phyloP scores from a whole-genome alignment of 1,140 invertebrate species.

The Physella acuta region DNA sequence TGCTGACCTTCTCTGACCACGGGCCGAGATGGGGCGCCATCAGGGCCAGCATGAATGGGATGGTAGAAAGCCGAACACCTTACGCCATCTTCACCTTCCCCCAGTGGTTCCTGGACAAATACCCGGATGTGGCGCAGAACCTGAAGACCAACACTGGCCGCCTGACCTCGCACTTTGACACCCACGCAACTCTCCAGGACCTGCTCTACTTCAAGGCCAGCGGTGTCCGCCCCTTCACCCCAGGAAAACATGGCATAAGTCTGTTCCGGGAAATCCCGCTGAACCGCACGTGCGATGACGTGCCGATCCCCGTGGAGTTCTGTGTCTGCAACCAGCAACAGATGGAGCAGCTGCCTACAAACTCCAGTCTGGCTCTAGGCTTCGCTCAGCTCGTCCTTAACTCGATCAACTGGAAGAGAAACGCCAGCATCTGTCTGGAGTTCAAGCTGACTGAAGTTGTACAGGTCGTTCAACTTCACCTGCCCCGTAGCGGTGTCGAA shows the following conservation, averaged over 20 bases:
- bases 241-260: background rate
- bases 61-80: conserved; percentile 2
- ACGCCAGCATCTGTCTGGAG: background rate
- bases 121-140: background rate
- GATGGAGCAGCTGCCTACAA: background rate
- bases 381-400: background rate
- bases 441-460: background rate
- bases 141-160: background rate
- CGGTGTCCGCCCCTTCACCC: background rate
- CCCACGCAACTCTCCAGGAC: conserved; percentile 4
- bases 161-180: conserved; percentile 3
- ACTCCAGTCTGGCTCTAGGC: background rate
- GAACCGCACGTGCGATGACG: background rate
- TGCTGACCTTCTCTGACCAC: conserved; percentile 88
- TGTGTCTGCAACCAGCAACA: too few relatives aligned
- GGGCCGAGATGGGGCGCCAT: conserved; percentile 82
- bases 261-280: background rate
- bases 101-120: background rate
- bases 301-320: background rate
- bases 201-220: background rate
- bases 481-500: too few relatives aligned
- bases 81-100: conserved; percentile 3
- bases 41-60: conserved; percentile 52
- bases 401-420: background rate
- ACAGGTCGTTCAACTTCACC: too few relatives aligned